A percentile compares a stretch with the other conserved stretches of the same genome.
Evolutionary conservation across 2,888 invertebrate species (phyloP).

Genomic region (Embidobia sp.): DNA sequence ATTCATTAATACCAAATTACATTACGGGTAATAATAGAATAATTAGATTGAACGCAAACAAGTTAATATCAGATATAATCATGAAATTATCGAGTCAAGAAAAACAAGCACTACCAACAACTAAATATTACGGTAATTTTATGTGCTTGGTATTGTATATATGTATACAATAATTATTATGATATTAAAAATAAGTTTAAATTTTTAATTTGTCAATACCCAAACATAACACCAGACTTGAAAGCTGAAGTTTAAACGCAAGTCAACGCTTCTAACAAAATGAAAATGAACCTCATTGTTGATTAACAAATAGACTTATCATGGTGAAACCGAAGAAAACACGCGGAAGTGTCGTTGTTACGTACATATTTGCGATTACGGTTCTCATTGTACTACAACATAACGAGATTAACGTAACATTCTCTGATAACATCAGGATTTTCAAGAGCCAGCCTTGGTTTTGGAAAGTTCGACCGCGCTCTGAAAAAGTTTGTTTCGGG

Average conservation of each 20-base stretch:
- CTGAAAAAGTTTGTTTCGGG: conserved; percentile 20
- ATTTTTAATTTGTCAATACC: too few species aligned
- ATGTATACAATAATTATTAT: too few species aligned
- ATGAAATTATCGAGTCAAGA: conserved; percentile 8
- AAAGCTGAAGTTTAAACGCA: too few species aligned
- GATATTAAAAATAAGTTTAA: too few species aligned
- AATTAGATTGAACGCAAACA: conserved; percentile 22
- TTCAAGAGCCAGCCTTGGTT: conserved; percentile 29
- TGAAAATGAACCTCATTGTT: conserved; percentile 12
- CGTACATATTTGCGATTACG: conserved; percentile 40
- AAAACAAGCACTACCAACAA: not conserved
- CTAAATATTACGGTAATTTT: not conserved
- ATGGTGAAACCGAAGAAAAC: conserved; percentile 38
- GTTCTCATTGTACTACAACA: conserved; percentile 46
- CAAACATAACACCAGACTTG: too few species aligned
- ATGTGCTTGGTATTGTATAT: too few species aligned
- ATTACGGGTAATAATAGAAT: conserved; percentile 16
- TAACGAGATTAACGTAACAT: conserved; percentile 60
- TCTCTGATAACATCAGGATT: conserved; percentile 51
- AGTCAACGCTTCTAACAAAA: too few species aligned
- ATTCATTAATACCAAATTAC: not conserved
- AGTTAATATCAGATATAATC: conserved; percentile 2
- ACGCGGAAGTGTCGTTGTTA: conserved; percentile 40
- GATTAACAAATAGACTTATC: conserved; percentile 34
- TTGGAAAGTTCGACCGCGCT: conserved; percentile 31